A percentile compares a stretch with the other conserved stretches of the same genome.
Conservation (phyloP, 2,888 invertebrate genomes). For the Rhagium mordax region DNA sequence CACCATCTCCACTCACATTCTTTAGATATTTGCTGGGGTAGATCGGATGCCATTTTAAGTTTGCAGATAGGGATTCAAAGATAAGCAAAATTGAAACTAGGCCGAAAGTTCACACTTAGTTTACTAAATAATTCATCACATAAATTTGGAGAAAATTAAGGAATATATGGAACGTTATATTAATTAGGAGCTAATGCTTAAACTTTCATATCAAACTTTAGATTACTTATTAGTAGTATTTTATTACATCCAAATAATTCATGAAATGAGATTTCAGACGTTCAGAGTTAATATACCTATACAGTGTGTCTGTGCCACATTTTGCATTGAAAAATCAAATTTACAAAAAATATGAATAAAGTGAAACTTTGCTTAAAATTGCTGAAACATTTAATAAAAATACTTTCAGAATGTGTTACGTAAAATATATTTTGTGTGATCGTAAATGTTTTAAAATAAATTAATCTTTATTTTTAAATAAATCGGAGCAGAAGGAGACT, state of each 20-base stretch:
- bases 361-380: too few species aligned
- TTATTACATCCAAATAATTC: not conserved
- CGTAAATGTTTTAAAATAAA: too few species aligned
- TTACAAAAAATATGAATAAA: too few species aligned
- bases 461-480: too few species aligned
- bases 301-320: too few species aligned
- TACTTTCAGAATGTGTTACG: too few species aligned
- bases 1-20: conserved; percentile 3
- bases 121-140: conserved; percentile 4
- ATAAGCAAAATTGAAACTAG: conserved; percentile 1
- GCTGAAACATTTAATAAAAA: too few species aligned
- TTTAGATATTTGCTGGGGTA: conserved; percentile 8
- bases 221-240: too few species aligned
- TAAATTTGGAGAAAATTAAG: conserved; percentile 2
- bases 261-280: not conserved
- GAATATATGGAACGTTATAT: not conserved
- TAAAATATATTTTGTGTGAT: too few species aligned
- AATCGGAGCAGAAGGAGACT: too few species aligned
- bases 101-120: conserved; percentile 15
- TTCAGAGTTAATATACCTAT: not conserved
- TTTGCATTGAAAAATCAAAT: too few species aligned
- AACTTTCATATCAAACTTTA: not conserved
- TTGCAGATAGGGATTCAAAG: not conserved
- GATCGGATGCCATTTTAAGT: conserved; percentile 15
- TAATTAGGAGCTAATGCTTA: not conserved